These are phyloP conservation scores for Habropoda laboriosa DNA, from an alignment of 1,140 invertebrate species.

Conservation along the genomic window DNA sequence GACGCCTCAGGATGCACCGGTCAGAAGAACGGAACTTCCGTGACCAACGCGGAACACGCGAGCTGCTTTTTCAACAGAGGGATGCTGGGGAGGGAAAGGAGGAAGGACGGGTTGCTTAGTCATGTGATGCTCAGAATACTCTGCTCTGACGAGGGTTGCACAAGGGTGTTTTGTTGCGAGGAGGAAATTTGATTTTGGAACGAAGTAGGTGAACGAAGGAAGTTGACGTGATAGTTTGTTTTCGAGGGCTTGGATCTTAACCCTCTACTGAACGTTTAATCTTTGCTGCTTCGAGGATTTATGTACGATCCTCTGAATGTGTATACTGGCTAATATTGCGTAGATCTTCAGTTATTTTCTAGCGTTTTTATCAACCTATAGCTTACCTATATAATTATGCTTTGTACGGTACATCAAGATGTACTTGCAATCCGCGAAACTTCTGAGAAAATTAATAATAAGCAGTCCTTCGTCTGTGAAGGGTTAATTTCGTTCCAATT, in stretches of 20 bases:
- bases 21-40: conserved; percentile 3
- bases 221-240: neutral
- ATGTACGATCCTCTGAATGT: no score
- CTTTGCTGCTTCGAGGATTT: no score
- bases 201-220: neutral
- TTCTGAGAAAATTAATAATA: no score
- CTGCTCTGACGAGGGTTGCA: neutral
- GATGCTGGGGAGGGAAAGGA: neutral
- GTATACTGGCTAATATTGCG: no score
- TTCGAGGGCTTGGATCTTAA: neutral
- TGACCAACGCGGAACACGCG: neutral
- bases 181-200: neutral
- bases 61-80: neutral
- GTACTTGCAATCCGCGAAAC: no score
- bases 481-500: neutral
- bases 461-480: no score
- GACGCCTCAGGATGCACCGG: conserved; percentile 14
- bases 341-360: no score
- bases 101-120: neutral
- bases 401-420: no score
- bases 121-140: neutral
- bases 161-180: neutral
- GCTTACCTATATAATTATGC: no score
- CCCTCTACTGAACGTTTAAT: neutral
- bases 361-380: no score